Percentiles rank a stretch among this genome's conserved stretches.
Evolutionary conservation across 2,888 invertebrate species (phyloP).

Genomic region (Idaea biselata): DNA sequence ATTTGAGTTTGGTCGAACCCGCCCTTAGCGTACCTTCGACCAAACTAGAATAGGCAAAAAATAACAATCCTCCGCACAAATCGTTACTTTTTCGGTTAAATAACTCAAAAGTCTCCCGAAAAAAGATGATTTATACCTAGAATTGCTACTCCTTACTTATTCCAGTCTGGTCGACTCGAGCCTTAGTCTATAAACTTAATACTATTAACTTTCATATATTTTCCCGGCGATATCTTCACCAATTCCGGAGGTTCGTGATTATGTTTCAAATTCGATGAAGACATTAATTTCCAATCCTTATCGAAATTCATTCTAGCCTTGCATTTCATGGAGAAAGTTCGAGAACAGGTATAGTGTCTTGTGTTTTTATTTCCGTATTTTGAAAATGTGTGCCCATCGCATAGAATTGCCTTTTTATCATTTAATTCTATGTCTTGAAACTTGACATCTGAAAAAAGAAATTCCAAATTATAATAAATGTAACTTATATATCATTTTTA

Average conservation of each 20-base stretch:
- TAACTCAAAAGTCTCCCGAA: too few relatives aligned
- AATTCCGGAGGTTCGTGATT: constrained; percentile 20
- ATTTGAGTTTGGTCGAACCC: too few relatives aligned
- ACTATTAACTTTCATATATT: constrained; percentile 2
- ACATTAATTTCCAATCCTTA: constrained; percentile 11
- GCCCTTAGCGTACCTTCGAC: too few relatives aligned
- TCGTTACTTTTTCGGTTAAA: too few relatives aligned
- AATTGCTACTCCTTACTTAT: too few relatives aligned
- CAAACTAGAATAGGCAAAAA: too few relatives aligned
- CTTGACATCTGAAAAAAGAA: constrained; percentile 11
- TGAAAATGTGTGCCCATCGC: constrained; percentile 26
- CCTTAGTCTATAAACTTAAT: neutral
- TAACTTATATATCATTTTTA: too few relatives aligned
- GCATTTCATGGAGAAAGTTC: constrained; percentile 23
- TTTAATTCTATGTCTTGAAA: constrained; percentile 20
- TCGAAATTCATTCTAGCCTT: constrained; percentile 27
- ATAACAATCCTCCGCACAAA: too few relatives aligned
- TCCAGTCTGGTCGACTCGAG: too few relatives aligned
- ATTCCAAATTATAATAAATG: too few relatives aligned
- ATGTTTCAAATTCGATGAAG: constrained; percentile 8
- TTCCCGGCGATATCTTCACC: constrained; percentile 1
- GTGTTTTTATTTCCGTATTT: constrained; percentile 13
- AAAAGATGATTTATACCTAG: too few relatives aligned
- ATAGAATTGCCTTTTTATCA: constrained; percentile 23
- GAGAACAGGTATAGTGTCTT: constrained; percentile 27